Conservation (phyloP, 2,888 invertebrate genomes). For the Dascillus cervinus region DNA sequence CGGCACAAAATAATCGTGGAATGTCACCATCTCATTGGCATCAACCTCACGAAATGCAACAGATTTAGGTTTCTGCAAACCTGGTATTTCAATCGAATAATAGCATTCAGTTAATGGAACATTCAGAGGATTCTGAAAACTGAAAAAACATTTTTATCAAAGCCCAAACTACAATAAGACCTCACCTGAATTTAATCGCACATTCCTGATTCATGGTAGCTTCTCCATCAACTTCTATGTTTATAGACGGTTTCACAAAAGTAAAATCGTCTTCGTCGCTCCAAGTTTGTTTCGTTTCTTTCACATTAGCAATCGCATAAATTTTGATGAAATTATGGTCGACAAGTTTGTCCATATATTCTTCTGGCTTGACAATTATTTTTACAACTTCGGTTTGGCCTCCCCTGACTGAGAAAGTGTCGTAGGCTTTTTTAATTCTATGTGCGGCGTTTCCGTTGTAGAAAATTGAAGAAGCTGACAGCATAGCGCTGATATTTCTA, state of each 20-base stretch:
- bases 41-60: slow-evolving; percentile 54
- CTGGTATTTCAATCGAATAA: slow-evolving; percentile 64
- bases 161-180: background rate
- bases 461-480: slow-evolving; percentile 58
- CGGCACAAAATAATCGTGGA: slow-evolving; percentile 54
- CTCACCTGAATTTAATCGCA: slow-evolving; percentile 44
- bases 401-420: slow-evolving; percentile 53
- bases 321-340: slow-evolving; percentile 66
- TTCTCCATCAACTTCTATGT: slow-evolving; percentile 53
- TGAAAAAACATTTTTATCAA: slow-evolving; percentile 22
- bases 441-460: slow-evolving; percentile 62
- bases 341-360: slow-evolving; percentile 62
- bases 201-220: slow-evolving; percentile 49
- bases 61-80: slow-evolving; percentile 54
- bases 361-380: slow-evolving; percentile 54
- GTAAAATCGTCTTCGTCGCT: slow-evolving; percentile 67
- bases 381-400: slow-evolving; percentile 56
- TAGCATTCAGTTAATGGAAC: slow-evolving; percentile 57
- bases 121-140: slow-evolving; percentile 62
- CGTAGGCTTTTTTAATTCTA: slow-evolving; percentile 54
- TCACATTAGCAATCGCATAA: slow-evolving; percentile 62
- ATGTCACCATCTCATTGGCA: slow-evolving; percentile 54
- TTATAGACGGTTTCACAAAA: slow-evolving; percentile 58
- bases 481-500: slow-evolving; percentile 54
- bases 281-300: slow-evolving; percentile 67